Percentiles rank a stretch among this genome's conserved stretches.
These are phyloP conservation scores for Chiridota heheva DNA, from an alignment of 35 echinoderm and acorn worm species.

Conservation along the genomic window DNA sequence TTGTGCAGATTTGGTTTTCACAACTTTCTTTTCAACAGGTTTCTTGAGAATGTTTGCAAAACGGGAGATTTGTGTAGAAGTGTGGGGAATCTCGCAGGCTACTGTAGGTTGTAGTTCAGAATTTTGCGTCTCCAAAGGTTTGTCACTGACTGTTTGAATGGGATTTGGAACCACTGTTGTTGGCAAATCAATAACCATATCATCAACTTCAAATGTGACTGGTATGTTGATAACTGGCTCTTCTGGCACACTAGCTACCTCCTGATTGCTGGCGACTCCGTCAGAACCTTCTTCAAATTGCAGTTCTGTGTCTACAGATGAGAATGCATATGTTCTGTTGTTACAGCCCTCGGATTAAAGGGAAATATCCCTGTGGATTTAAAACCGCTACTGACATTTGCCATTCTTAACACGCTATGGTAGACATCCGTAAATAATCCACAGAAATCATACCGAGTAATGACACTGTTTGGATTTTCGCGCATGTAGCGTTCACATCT, in stretches of 20 bases:
- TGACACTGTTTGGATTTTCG: constrained; percentile 55
- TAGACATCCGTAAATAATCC: constrained; percentile 18
- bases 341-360: constrained; percentile 55
- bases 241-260: not conserved
- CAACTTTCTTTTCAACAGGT: constrained; percentile 19
- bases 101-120: not conserved
- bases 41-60: constrained; percentile 21
- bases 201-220: constrained; percentile 9
- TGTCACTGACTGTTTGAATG: not conserved
- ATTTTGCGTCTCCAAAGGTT: not conserved
- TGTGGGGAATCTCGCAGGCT: not conserved
- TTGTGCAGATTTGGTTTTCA: not conserved
- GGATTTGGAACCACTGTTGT: not conserved
- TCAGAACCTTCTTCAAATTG: not conserved
- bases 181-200: constrained; percentile 12
- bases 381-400: constrained; percentile 62
- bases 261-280: not conserved
- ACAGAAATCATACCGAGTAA: constrained; percentile 73
- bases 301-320: constrained; percentile 48
- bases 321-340: constrained; percentile 46
- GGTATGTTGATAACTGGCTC: constrained; percentile 13
- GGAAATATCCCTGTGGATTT: constrained; percentile 53
- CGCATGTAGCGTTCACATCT: constrained; percentile 64
- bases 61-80: not conserved
- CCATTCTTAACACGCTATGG: constrained; percentile 32